Evolutionary conservation across 2,113 vertebrate genomes (phyloP).

Genomic region (Puffinus mauretanicus): DNA sequence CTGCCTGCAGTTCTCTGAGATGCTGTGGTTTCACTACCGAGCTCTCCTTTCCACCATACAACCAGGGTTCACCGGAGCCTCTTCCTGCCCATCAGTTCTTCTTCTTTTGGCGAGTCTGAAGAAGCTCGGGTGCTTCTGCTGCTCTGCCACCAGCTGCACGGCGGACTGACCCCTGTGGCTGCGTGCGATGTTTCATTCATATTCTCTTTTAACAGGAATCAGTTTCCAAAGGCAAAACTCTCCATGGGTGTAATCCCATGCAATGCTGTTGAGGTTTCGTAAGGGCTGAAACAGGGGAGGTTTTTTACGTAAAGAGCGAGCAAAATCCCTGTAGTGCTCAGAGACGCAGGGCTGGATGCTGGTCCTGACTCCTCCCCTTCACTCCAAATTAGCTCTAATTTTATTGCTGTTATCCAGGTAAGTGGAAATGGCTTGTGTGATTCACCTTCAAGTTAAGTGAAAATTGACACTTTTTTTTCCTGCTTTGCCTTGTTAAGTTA

Average conservation of each 20-base stretch:
- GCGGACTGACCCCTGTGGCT: neutral
- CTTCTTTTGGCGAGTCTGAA: neutral
- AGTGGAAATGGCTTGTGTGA: neutral
- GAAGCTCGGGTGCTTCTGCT: neutral
- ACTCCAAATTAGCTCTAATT: neutral
- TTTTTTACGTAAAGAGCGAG: neutral
- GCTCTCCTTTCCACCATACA: rapidly evolving
- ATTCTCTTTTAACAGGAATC: neutral
- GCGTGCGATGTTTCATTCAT: rapidly evolving
- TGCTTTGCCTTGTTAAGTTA: neutral
- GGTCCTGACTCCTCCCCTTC: neutral
- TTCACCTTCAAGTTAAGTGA: neutral
- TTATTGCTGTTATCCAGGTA: neutral
- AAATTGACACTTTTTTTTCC: neutral
- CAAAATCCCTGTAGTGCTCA: neutral
- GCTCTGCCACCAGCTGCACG: neutral
- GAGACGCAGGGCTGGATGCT: neutral
- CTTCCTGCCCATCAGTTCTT: neutral
- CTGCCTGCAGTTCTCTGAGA: neutral
- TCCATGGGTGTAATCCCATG: neutral
- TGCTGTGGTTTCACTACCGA: neutral
- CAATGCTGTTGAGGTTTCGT: rapidly evolving
- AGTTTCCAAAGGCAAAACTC: neutral
- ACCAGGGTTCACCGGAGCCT: rapidly evolving
- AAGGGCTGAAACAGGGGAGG: neutral